Evolutionary conservation across 2,888 invertebrate genomes (phyloP).

Genomic region (Panzeria rudis): DNA sequence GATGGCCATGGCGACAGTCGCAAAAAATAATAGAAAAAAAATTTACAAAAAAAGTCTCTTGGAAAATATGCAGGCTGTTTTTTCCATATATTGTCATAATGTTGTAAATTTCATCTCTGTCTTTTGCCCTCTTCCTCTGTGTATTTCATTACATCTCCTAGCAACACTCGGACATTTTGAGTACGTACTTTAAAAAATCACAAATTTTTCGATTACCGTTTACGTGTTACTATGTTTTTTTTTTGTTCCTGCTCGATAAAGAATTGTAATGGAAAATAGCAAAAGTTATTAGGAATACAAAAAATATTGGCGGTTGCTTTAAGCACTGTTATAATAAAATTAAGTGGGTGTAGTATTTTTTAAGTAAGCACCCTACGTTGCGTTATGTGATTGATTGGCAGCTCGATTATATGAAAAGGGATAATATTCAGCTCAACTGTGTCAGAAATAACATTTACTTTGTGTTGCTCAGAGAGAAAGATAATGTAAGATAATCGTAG

Average conservation of each 20-base stretch:
- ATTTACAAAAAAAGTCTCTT: neutral
- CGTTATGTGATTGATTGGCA: neutral
- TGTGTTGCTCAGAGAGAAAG: too few species aligned
- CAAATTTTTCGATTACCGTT: slow-evolving; percentile 69
- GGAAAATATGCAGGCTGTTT: slow-evolving; percentile 66
- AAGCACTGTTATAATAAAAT: slow-evolving; percentile 48
- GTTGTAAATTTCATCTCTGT: slow-evolving; percentile 54
- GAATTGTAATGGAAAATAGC: slow-evolving; percentile 54
- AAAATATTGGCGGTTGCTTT: slow-evolving; percentile 52
- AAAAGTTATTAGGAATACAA: slow-evolving; percentile 45
- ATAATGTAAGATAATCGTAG: too few species aligned
- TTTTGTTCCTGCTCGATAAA: slow-evolving; percentile 34
- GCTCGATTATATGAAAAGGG: too few species aligned
- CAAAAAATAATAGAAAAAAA: slow-evolving; percentile 9
- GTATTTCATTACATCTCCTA: neutral
- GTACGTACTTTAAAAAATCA: slow-evolving; percentile 53
- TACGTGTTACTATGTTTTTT: slow-evolving; percentile 33
- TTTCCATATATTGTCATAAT: slow-evolving; percentile 70
- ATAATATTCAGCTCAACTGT: too few species aligned
- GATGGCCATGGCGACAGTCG: slow-evolving; percentile 66
- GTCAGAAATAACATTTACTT: too few species aligned
- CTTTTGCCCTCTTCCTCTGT: neutral
- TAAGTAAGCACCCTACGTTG: slow-evolving; percentile 4
- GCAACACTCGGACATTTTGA: slow-evolving; percentile 38
- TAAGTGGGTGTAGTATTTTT: slow-evolving; percentile 63